These are phyloP conservation scores for Bergia sp. DNA, from an alignment of 92 coral and sea anemone species.

Conservation along the genomic window DNA sequence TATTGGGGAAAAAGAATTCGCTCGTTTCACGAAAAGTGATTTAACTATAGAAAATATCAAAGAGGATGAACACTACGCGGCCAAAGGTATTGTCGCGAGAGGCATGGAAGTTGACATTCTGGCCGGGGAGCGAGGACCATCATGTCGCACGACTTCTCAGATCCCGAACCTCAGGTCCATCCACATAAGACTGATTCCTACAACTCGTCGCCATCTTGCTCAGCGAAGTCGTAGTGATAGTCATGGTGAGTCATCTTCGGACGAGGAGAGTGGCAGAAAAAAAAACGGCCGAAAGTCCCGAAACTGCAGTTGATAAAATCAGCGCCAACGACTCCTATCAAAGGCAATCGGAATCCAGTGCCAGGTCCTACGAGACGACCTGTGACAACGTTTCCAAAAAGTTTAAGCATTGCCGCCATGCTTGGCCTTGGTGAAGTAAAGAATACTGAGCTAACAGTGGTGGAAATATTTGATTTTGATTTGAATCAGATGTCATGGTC, in stretches of 20 bases:
- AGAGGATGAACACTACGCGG: constrained; percentile 37
- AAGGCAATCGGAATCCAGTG: constrained; percentile 1
- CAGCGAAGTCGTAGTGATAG: constrained; percentile 10
- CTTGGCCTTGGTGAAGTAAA: constrained; percentile 61
- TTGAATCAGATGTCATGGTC: constrained; percentile 52
- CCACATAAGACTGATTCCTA: neutral
- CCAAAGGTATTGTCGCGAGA: constrained; percentile 13
- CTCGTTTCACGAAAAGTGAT: neutral
- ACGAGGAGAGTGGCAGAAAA: neutral
- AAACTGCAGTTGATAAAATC: neutral
- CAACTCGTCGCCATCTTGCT: neutral
- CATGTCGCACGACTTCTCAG: constrained; percentile 26
- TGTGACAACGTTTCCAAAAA: constrained; percentile 36
- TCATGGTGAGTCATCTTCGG: constrained; percentile 7
- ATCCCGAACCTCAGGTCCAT: neutral
- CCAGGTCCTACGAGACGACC: constrained; percentile 3
- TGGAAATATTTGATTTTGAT: constrained; percentile 44
- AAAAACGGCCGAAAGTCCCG: constrained; percentile 6
- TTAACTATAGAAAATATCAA: neutral
- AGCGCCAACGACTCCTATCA: neutral
- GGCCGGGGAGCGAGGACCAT: constrained; percentile 29
- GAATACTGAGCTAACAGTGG: constrained; percentile 50
- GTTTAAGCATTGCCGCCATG: constrained; percentile 61
- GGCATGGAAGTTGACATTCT: constrained; percentile 42
- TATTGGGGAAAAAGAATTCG: neutral